Base-by-base conservation (phyloP, 2,113 vertebrate genomes). In the Mus spicilegus region DNA sequence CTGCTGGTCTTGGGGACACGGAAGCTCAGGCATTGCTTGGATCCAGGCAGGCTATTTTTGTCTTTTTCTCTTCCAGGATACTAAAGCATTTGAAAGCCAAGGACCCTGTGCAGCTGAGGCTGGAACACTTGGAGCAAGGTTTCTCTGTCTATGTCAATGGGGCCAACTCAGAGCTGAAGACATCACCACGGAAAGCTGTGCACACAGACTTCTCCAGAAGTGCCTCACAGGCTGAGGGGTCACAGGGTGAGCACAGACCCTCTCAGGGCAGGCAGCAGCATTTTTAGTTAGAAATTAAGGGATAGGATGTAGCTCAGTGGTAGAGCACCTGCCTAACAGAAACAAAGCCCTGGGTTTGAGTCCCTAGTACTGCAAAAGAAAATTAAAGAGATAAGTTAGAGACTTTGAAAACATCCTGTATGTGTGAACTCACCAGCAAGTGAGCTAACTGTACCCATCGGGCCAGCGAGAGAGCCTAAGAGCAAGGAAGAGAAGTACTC, bases 111-210 rank as follows among this genome's bases (percentile, higher is more conserved):
- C 99, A 99, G 85, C 95, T 99, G 73, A 99, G 98, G 84, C 96
- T 99, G 98, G 99, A 99, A 96, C 98, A 98, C 87, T 80, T 99
- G 75, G 99, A 99, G 72, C 99, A 99, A 93, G 99, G 99, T 11
- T 99, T 99, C 98, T 99, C 99, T 13, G 98, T 99, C 80, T 99
- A 99, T n/a, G 97, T 99, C 94, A 99, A 99, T 11, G 99, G 99
- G 86, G 99, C 99, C 84, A 99, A 99, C 96, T 99, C 99, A 0
- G 99, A 99, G 88, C 95, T 96, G 86, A 98, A 94, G 92, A 98
- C 97, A 1, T 87, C 97, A 49, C 94, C 63, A 49, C 98, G 97
- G 96, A 98, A 96, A 96, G 86, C 70, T 17, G 30, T 24, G 58
- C 97, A 96, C 0, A 94, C 81, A 1, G 89, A 97, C 90, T 96